These are phyloP conservation scores for Odontocerum albicorne DNA, from an alignment of 2,888 invertebrate species.

Conservation along the genomic window DNA sequence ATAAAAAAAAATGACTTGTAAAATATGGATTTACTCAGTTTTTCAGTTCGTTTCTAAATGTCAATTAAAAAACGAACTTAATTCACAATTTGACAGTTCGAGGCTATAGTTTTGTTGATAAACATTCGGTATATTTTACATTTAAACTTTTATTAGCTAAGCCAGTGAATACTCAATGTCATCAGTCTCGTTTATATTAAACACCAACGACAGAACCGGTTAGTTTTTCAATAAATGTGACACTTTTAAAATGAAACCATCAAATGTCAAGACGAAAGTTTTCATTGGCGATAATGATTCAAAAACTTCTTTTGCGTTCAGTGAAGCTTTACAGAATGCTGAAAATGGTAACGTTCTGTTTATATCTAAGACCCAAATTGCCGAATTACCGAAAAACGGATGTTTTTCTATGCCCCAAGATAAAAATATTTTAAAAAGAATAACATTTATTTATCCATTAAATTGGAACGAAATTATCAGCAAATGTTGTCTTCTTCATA, in stretches of 20 bases:
- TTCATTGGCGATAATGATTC: not conserved
- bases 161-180: not conserved
- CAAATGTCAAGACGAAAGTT: conserved; percentile 14
- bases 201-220: too few relatives aligned
- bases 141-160: not conserved
- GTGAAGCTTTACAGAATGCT: conserved; percentile 3
- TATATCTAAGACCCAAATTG: conserved; percentile 14
- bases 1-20: too few relatives aligned
- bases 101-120: too few relatives aligned
- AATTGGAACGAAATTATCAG: conserved; percentile 21
- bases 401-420: not conserved
- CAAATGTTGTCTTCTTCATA: conserved; percentile 16
- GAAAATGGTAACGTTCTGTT: conserved; percentile 20
- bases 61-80: too few relatives aligned
- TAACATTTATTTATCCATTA: conserved; percentile 17
- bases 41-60: too few relatives aligned
- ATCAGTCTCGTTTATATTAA: too few relatives aligned
- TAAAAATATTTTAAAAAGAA: conserved; percentile 19
- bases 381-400: conserved; percentile 6
- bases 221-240: too few relatives aligned
- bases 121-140: too few relatives aligned
- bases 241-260: conserved; percentile 13
- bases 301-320: conserved; percentile 5
- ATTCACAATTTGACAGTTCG: too few relatives aligned
- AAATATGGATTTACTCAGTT: too few relatives aligned